These are phyloP conservation scores for Apodemus sylvaticus DNA, from an alignment of 2,113 vertebrate genomes.

Conservation along the genomic window DNA sequence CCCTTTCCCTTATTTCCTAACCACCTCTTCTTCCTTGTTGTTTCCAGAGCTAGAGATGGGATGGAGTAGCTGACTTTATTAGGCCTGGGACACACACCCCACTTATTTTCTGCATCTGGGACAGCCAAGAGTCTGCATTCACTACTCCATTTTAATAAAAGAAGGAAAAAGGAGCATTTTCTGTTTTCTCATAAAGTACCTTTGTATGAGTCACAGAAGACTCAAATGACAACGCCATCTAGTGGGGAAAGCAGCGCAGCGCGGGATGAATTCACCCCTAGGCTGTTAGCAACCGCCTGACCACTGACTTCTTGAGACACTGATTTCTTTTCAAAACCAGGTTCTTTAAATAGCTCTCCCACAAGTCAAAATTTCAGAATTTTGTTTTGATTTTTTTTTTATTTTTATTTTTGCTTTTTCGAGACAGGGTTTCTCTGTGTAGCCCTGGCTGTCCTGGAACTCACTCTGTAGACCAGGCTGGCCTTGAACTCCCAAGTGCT, in stretches of 20 bases:
- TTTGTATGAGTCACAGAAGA: too few species aligned
- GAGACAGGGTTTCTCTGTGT: too few species aligned
- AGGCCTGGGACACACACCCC: not conserved
- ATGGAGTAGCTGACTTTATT: not conserved
- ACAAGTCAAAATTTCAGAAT: not conserved
- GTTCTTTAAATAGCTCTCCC: not conserved
- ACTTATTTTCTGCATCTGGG: not conserved
- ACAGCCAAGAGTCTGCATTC: not conserved
- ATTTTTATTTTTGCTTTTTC: too few species aligned
- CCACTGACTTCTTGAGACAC: too few species aligned
- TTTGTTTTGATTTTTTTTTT: too few species aligned
- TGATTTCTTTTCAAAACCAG: not conserved
- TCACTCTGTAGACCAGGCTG: too few species aligned
- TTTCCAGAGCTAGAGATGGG: not conserved
- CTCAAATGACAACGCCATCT: too few species aligned
- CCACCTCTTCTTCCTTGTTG: not conserved
- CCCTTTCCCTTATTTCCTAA: not conserved
- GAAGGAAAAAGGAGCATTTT: not conserved
- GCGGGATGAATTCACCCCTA: not conserved
- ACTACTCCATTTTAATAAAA: not conserved
- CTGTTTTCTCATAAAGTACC: not conserved
- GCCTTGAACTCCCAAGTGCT: too few species aligned
- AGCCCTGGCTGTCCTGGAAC: too few species aligned
- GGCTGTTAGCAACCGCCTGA: not conserved
- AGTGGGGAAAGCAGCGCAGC: too few species aligned